phyloP scores from a whole-genome alignment of 1,140 invertebrate genomes.

The Yoshiicerus persimilis region DNA sequence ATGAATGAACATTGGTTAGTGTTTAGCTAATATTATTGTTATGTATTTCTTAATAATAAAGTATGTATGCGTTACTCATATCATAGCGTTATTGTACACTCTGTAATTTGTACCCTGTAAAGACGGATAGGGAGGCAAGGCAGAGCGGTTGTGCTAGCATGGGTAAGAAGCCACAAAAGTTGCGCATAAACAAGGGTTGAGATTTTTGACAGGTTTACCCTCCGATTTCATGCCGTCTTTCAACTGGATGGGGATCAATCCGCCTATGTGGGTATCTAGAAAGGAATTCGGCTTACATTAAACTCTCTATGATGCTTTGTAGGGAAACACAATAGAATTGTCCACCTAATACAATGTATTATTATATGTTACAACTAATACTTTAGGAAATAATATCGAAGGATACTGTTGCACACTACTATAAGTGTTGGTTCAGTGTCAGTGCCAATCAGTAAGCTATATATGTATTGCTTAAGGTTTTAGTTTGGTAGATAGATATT shows the following conservation, averaged over 20 bases:
- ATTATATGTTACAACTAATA: not conserved
- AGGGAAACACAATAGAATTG: not conserved
- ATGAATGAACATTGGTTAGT: not conserved
- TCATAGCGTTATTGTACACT: not conserved
- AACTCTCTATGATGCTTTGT: not conserved
- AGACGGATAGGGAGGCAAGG: not conserved
- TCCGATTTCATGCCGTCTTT: slow-evolving; percentile 42
- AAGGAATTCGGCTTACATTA: slow-evolving; percentile 9
- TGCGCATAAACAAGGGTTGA: not conserved
- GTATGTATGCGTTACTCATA: not conserved
- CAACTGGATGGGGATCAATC: slow-evolving; percentile 26
- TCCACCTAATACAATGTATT: not conserved
- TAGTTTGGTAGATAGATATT: no score
- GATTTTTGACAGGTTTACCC: slow-evolving; percentile 38
- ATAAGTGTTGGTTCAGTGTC: no score
- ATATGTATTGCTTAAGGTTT: no score
- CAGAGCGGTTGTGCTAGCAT: not conserved
- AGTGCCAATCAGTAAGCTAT: no score
- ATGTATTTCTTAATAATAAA: not conserved
- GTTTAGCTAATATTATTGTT: not conserved
- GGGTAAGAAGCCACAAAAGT: slow-evolving; percentile 1
- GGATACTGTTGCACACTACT: not conserved
- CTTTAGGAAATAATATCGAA: not conserved
- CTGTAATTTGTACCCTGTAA: not conserved
- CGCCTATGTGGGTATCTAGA: not conserved